Percentiles rank a stretch among this genome's conserved stretches.
Conservation (phyloP, 2,113 vertebrate genomes). For the Sitta europaea region DNA sequence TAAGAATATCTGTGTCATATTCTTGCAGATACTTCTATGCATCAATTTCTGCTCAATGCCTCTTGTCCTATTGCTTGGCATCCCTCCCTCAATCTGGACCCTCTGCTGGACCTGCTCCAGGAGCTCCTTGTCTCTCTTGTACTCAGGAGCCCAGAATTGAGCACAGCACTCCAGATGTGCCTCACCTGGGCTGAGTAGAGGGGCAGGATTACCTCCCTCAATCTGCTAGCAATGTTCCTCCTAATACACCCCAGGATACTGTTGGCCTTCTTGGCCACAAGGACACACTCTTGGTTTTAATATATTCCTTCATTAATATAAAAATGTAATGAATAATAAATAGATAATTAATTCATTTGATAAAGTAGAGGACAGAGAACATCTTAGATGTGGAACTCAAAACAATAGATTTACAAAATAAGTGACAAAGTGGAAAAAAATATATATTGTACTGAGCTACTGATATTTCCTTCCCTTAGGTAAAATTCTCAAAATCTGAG, state of each 20-base stretch:
- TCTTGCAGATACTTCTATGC: neutral
- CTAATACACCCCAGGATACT: no score
- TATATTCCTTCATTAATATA: neutral
- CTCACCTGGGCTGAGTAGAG: accelerated
- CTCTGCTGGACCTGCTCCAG: neutral
- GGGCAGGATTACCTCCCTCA: accelerated
- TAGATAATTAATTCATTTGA: neutral
- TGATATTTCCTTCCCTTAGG: neutral
- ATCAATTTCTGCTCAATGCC: neutral
- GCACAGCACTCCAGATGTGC: no score
- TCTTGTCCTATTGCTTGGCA: neutral
- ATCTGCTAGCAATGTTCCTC: accelerated
- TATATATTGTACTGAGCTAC: neutral
- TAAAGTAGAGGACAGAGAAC: neutral
- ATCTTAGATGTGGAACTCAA: neutral
- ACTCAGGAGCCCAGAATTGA: accelerated
- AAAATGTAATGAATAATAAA: neutral
- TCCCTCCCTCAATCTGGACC: neutral
- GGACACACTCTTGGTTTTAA: neutral
- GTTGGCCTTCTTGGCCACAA: neutral
- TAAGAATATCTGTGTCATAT: neutral
- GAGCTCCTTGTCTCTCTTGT: neutral
- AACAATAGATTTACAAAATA: neutral
- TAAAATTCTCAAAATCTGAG: neutral
- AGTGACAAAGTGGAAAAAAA: neutral